phyloP scores from a whole-genome alignment of 2,113 vertebrate species.

The Pipa parva region DNA sequence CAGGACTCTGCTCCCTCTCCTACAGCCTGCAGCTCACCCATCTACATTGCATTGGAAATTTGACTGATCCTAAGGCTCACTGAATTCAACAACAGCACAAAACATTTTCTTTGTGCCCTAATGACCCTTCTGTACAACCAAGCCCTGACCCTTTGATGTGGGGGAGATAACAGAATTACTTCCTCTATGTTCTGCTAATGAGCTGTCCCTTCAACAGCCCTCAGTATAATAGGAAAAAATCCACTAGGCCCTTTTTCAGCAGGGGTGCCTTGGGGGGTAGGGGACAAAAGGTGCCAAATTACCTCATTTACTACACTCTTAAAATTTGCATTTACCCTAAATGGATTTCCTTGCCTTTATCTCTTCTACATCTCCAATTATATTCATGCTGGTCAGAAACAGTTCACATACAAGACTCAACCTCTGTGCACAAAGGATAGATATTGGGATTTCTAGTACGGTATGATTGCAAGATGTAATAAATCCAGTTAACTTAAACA shows the following conservation, averaged over 20 bases:
- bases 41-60: slow-evolving; percentile 34
- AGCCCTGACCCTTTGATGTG: slow-evolving; percentile 41
- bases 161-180: slow-evolving; percentile 46
- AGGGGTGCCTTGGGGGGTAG: slow-evolving; percentile 42
- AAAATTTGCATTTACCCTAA: slow-evolving; percentile 31
- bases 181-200: slow-evolving; percentile 36
- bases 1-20: slow-evolving; percentile 9
- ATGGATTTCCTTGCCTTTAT: slow-evolving; percentile 42
- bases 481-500: slow-evolving; percentile 12
- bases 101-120: slow-evolving; percentile 37
- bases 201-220: slow-evolving; percentile 31
- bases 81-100: slow-evolving; percentile 35
- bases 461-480: not conserved
- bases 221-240: slow-evolving; percentile 38
- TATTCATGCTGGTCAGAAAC: slow-evolving; percentile 7
- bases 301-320: slow-evolving; percentile 41
- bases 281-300: slow-evolving; percentile 28
- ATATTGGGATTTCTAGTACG: not conserved
- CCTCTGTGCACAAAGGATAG: slow-evolving; percentile 6
- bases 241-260: slow-evolving; percentile 46
- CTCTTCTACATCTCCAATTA: not conserved
- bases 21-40: slow-evolving; percentile 15
- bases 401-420: slow-evolving; percentile 9
- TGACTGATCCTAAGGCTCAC: slow-evolving; percentile 6
- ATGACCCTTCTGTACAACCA: slow-evolving; percentile 12